Conservation (phyloP, 2,797 vertebrate genomes). For the Pempheris klunzingeri region DNA sequence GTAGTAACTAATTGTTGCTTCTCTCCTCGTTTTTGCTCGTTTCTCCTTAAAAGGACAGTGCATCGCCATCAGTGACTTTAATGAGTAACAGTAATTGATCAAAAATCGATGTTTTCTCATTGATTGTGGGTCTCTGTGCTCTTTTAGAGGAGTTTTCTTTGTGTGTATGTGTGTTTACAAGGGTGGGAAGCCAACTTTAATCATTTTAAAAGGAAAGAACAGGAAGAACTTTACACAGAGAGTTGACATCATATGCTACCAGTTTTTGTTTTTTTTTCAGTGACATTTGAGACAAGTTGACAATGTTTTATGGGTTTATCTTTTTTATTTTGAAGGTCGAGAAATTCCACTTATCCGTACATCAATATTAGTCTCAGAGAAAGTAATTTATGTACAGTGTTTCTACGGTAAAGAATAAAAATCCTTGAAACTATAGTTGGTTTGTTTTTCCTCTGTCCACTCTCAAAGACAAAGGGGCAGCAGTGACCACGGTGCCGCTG, state of each 20-base stretch:
- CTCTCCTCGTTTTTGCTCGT: slow-evolving; percentile 73
- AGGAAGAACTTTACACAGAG: slow-evolving; percentile 78
- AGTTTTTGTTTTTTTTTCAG: slow-evolving; percentile 89
- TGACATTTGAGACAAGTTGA: slow-evolving; percentile 88
- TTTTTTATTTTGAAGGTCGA: slow-evolving; percentile 79
- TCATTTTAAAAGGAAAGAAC: slow-evolving; percentile 69
- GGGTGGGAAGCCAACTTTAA: slow-evolving; percentile 57
- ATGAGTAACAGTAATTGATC: slow-evolving; percentile 74
- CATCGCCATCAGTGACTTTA: slow-evolving; percentile 76
- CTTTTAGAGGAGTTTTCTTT: slow-evolving; percentile 70
- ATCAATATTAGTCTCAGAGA: slow-evolving; percentile 99
- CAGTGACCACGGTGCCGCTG: no score
- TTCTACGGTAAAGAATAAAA: slow-evolving; percentile 98
- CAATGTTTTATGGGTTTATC: slow-evolving; percentile 92
- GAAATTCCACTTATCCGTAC: slow-evolving; percentile 97
- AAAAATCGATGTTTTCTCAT: slow-evolving; percentile 77
- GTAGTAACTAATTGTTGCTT: slow-evolving; percentile 75
- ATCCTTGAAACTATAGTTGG: slow-evolving; percentile 88
- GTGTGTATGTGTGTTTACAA: slow-evolving; percentile 75
- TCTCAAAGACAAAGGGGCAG: no score
- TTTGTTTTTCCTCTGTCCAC: neutral
- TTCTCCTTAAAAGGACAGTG: slow-evolving; percentile 71
- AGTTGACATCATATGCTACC: slow-evolving; percentile 88
- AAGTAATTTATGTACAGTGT: slow-evolving; percentile 99
- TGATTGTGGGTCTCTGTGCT: slow-evolving; percentile 78